Base-by-base conservation (phyloP, 2,113 vertebrate species). In the Tachysurus vachellii region DNA sequence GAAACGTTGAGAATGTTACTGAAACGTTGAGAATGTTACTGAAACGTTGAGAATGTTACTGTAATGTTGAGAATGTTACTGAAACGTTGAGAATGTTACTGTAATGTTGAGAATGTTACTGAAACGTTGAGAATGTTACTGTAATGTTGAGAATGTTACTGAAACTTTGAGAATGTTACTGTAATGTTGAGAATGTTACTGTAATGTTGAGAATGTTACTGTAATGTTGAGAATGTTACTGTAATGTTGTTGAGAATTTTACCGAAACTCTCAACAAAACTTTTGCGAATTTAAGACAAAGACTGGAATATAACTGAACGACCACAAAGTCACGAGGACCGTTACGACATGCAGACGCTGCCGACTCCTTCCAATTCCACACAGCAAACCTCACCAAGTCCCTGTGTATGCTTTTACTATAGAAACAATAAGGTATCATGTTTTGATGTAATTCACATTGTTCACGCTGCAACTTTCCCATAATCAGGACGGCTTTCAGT, bases 381-480 rank as follows among this genome's bases (percentile, higher is more conserved):
- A 26, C 21, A 47, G 21, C 1, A 75, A 23, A 2, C 68, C 7
- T 17, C 14, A 12, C n/a, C 62, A n/a, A 64, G 64, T 70, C 71
- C 17, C 23, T 0, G 44, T n/a, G 21, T 53, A 53, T 36, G 14
- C 77, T 5, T 53, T 80, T 56, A 56, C 28, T 57, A 57, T 5
- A 80, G 28, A 36, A 57, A 57, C 53, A 28, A 23, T 77, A 28
- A 42, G 2, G 6, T 2, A 16, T 28, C 28, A 28, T 53, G 84
- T 36, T 53, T 73, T 26, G 9, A 19, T 64, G n/a, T 14, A 36
- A 23, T 17, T 14, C 57, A n/a, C 23, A 28, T 12, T 42, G 47
- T 23, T 85, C 14, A 64, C 5, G 8, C 19, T 1, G 61, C 17
- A 54, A 28, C 19, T 10, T 87, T 87, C 86, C 47, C 86, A 87